These are phyloP conservation scores for Rhagophthalmus giganteus DNA, from an alignment of 2,888 invertebrate species.

Conservation along the genomic window DNA sequence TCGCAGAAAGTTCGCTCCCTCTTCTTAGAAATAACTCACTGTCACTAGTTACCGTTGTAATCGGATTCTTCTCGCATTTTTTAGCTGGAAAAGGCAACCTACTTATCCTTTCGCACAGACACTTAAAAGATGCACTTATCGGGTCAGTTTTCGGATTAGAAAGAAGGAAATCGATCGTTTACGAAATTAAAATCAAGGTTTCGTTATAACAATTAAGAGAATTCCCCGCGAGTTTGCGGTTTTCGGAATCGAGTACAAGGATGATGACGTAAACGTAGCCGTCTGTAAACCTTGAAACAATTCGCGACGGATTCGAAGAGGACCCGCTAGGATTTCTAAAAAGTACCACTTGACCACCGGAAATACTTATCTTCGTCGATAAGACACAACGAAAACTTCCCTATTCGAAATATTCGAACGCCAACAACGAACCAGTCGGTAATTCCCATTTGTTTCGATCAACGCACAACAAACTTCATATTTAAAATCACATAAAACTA, in stretches of 20 bases:
- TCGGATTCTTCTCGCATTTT: too few species aligned
- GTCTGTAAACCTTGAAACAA: constrained; percentile 49
- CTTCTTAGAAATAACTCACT: constrained; percentile 14
- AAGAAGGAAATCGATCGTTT: not conserved
- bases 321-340: constrained; percentile 19
- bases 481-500: too few species aligned
- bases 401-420: too few species aligned
- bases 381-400: constrained; percentile 20
- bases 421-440: too few species aligned
- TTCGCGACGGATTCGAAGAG: constrained; percentile 32
- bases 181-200: not conserved
- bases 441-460: too few species aligned
- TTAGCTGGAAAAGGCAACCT: too few species aligned
- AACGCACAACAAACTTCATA: too few species aligned
- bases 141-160: not conserved
- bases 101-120: too few species aligned
- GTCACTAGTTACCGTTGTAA: constrained; percentile 17
- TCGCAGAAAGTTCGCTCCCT: constrained; percentile 6
- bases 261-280: constrained; percentile 49
- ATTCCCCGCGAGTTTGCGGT: constrained; percentile 21
- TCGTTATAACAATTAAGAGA: not conserved
- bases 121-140: not conserved
- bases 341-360: constrained; percentile 26
- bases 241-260: constrained; percentile 52
- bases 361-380: constrained; percentile 30